These are phyloP conservation scores for Prunella fulvescens DNA, from an alignment of 2,113 vertebrate genomes.

Conservation along the genomic window DNA sequence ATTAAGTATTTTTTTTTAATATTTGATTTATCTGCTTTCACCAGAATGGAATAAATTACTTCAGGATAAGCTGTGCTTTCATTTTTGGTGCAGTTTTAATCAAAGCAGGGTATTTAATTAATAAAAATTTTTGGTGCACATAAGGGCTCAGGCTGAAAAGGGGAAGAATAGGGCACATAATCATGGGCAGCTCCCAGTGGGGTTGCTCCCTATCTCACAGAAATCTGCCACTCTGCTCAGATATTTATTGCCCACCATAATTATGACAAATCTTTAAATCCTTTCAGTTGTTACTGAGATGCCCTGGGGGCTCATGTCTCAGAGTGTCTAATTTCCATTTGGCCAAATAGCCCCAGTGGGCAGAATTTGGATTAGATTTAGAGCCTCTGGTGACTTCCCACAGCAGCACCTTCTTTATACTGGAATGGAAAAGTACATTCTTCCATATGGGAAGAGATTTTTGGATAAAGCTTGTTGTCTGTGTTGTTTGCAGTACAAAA, in stretches of 20 bases:
- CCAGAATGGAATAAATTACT: background rate
- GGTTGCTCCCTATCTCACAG: background rate
- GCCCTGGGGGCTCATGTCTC: background rate
- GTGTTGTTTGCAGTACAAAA: background rate
- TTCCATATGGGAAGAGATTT: background rate
- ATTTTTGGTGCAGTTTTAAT: background rate
- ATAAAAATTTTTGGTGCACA: background rate
- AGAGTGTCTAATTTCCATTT: background rate
- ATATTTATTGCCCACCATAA: slow-evolving; percentile 1
- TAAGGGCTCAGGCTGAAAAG: background rate
- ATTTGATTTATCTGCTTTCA: background rate
- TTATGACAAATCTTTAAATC: background rate
- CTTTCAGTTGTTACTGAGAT: background rate
- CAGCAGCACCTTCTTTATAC: background rate
- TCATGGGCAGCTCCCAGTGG: background rate
- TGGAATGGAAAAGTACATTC: background rate
- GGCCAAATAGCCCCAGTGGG: background rate
- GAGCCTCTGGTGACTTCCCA: background rate
- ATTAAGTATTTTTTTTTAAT: background rate
- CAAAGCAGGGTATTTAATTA: background rate
- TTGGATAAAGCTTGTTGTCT: background rate
- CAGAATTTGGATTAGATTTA: background rate
- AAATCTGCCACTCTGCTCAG: background rate
- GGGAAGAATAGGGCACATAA: background rate
- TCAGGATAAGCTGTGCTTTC: background rate